Percentiles rank a stretch among this genome's conserved stretches.
Conservation (phyloP, 2,113 vertebrate genomes). For the Carassius carassius region DNA sequence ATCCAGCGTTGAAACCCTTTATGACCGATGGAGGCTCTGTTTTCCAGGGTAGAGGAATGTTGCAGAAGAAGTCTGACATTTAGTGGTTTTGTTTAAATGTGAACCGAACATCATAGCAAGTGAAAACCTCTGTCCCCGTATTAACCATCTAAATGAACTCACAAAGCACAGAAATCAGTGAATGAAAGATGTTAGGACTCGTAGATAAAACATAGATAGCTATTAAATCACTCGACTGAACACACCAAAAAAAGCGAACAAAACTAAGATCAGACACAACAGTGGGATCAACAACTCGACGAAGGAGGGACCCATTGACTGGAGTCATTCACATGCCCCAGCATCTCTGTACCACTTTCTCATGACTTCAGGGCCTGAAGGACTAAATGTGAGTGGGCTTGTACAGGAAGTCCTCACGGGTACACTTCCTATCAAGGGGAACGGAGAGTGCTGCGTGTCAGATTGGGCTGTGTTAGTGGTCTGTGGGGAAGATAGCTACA, state of each 20-base stretch:
- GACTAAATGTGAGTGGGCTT: conserved; percentile 58
- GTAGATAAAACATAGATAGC: conserved; percentile 52
- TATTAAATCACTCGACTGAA: conserved; percentile 48
- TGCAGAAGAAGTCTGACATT: conserved; percentile 69
- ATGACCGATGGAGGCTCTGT: conserved; percentile 56
- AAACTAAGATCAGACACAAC: conserved; percentile 33
- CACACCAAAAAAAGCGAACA: not conserved
- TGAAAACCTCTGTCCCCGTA: conserved; percentile 33
- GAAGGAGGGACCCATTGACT: conserved; percentile 29
- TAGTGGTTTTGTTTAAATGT: conserved; percentile 60
- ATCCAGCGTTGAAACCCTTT: conserved; percentile 61
- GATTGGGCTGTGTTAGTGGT: conserved; percentile 31
- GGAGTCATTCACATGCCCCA: not conserved
- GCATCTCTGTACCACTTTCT: conserved; percentile 1
- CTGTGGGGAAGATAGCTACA: conserved; percentile 15
- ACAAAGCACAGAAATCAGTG: conserved; percentile 32
- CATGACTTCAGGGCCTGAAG: conserved; percentile 33
- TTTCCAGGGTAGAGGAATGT: conserved; percentile 73
- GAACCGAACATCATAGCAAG: conserved; percentile 58
- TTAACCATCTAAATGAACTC: conserved; percentile 47
- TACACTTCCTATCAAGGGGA: conserved; percentile 6
- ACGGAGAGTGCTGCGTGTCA: not conserved
- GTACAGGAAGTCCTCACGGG: conserved; percentile 8
- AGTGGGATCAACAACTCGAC: conserved; percentile 21
- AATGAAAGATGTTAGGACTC: conserved; percentile 21